Base-by-base conservation (phyloP, 2,113 vertebrate species). In the Columba livia region DNA sequence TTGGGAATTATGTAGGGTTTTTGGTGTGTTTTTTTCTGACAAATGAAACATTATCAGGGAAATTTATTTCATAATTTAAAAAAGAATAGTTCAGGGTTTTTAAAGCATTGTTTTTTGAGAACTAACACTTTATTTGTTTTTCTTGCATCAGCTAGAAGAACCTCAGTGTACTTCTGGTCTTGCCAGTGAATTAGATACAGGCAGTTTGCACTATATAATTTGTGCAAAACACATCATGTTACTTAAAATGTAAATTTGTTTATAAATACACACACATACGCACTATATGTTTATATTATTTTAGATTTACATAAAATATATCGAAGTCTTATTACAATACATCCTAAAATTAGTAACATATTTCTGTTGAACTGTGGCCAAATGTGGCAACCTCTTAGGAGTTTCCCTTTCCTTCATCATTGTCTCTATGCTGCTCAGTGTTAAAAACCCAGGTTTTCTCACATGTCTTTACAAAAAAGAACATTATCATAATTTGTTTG, bases 181-280 rank as follows among this genome's bases (percentile, higher is more conserved):
- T 54, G 40, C 34, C 47, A 23, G 14, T 56, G 92, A 90, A 48
- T 86, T 74, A 71, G 51, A 29, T 48, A 15, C 36, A 84, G 72
- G 47, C 83, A 38, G 20, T 81, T 90, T 53, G 65, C 81, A 17
- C 29, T 15, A 11, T 31, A 15, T 12, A 10, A 40, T 40, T 40
- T 53, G 48, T 64, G 40, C 57, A 90, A 44, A 50, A 42, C 48
- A 29, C 16, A 78, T 67, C 17, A 16, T 13, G 42, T 61, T 44
- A 71, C 79, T 96, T 78, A 91, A 90, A 88, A 90, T 77, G 66
- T 48, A 91, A 77, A 93, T 85, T 79, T 91, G 85, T 88, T 94
- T 95, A 86, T 86, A 90, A 93, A 96, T 93, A 86, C 81, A 51
- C 83, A 74, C 32, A 66, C 5, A 15, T 38, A 61, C 36, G 40